Base-by-base conservation (phyloP, 2,888 invertebrate genomes). In the Gari tellinella region DNA sequence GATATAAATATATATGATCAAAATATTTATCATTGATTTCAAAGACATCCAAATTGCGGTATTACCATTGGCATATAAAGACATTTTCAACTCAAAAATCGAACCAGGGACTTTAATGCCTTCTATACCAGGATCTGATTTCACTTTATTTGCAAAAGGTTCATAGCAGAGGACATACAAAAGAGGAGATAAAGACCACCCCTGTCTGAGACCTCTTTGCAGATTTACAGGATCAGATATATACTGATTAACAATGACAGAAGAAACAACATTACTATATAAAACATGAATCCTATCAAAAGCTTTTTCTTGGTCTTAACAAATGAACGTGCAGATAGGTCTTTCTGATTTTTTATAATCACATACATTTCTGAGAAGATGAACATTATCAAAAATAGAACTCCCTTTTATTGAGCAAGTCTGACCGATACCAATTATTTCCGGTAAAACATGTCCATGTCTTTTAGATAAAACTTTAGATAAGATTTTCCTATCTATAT, bases 241-340 rank as follows among this genome's bases (percentile, higher is more conserved):
- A 10, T 31, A 10, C 10, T 31, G 31, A 31, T 31, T 31, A 31
- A 31, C 31, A 31, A 31, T 31, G 31, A 31, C 31, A 7, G 31
- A 31, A 10, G 31, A 31, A 10, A 7, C 4, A 31, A 31, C 10
- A 31, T 31, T 31, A 7, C 60, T 62, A 53, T 85, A 82, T 41
- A 82, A 61, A 19, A 83, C 72, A 43, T 67, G 62, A 23, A 83
- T 72, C 74, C 76, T 57, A 53, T 83, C 81, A 43, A 83, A 83
- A 1, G 81, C 82, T 43, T 83, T 85, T 48, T 76, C 80, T 60
- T 83, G 85, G 48, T 85, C 83, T 31, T 82, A 40, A 64, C 45
- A 55, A 40, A 82, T 74, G 49, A 78, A 43, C 63, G 61, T 26
- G 72, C 63, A 40, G 53, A 17, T 21, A 74, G 26, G 14, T 81